phyloP scores from a whole-genome alignment of 2,888 invertebrate species.

The Stenichneumon culpator region DNA sequence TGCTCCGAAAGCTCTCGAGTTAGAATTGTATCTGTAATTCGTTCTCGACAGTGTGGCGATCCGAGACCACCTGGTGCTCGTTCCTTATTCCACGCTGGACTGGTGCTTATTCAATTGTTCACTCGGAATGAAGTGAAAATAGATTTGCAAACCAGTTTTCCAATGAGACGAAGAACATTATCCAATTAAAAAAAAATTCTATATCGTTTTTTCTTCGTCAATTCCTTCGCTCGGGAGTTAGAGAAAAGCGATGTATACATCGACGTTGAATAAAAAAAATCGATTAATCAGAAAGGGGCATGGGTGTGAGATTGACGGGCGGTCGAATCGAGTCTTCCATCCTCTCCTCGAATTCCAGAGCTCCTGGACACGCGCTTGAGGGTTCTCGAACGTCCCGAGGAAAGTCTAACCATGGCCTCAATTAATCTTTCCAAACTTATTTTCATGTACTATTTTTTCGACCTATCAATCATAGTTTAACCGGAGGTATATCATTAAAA shows the following conservation, averaged over 20 bases:
- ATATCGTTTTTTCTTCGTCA: slow-evolving; percentile 5
- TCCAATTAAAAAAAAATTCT: not conserved
- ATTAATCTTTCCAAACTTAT: slow-evolving; percentile 27
- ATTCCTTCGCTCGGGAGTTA: not conserved
- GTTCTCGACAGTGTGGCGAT: not conserved
- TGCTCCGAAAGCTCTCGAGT: slow-evolving; percentile 3
- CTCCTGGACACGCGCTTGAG: not conserved
- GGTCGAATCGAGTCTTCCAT: slow-evolving; percentile 14
- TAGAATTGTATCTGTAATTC: slow-evolving; percentile 37
- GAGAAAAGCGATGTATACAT: slow-evolving; percentile 16
- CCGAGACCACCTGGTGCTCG: slow-evolving; percentile 45
- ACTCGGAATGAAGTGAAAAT: slow-evolving; percentile 7
- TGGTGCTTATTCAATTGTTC: slow-evolving; percentile 23
- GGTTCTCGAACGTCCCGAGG: slow-evolving; percentile 33
- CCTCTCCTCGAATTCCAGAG: slow-evolving; percentile 23
- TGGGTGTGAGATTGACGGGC: slow-evolving; percentile 45
- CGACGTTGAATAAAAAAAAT: slow-evolving; percentile 4
- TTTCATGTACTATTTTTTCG: not conserved
- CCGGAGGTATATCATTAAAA: slow-evolving; percentile 6
- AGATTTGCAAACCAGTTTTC: not conserved
- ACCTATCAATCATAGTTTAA: not conserved
- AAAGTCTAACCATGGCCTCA: slow-evolving; percentile 11
- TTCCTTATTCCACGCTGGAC: slow-evolving; percentile 41
- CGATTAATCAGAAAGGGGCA: slow-evolving; percentile 54
- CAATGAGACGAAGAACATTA: not conserved